phyloP scores from a whole-genome alignment of 2,888 invertebrate species.

The Theretra japonica region DNA sequence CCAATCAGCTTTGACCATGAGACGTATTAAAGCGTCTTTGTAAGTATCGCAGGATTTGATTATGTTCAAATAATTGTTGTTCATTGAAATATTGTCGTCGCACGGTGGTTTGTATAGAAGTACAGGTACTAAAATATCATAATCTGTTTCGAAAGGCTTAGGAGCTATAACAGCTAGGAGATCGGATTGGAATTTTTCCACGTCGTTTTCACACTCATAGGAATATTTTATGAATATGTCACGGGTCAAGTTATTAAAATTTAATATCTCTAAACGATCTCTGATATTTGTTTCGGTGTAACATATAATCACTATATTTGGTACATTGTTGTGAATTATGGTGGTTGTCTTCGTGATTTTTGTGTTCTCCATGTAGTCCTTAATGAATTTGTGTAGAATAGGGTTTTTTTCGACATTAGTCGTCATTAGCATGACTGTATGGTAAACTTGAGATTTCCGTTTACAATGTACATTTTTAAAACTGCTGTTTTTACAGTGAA shows the following conservation, averaged over 20 bases:
- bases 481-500: not conserved
- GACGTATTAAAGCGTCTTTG: constrained; percentile 37
- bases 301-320: not conserved
- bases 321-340: not conserved
- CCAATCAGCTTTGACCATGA: constrained; percentile 46
- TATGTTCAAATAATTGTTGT: constrained; percentile 16
- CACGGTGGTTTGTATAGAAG: constrained; percentile 44
- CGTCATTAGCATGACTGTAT: not conserved
- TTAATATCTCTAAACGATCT: too few relatives aligned
- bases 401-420: not conserved
- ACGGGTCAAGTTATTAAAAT: not conserved
- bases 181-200: not conserved
- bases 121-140: constrained; percentile 28
- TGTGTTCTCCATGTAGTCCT: not conserved
- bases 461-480: not conserved
- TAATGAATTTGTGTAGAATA: not conserved
- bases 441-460: not conserved
- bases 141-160: constrained; percentile 26
- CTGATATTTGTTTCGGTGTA: not conserved
- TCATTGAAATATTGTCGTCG: not conserved
- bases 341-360: too few relatives aligned
- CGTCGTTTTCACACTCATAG: constrained; percentile 9
- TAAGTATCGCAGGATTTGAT: constrained; percentile 37
- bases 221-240: not conserved
- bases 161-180: constrained; percentile 39